phyloP scores from a whole-genome alignment of 2,797 vertebrate genomes.

The Rhynchotus rufescens region DNA sequence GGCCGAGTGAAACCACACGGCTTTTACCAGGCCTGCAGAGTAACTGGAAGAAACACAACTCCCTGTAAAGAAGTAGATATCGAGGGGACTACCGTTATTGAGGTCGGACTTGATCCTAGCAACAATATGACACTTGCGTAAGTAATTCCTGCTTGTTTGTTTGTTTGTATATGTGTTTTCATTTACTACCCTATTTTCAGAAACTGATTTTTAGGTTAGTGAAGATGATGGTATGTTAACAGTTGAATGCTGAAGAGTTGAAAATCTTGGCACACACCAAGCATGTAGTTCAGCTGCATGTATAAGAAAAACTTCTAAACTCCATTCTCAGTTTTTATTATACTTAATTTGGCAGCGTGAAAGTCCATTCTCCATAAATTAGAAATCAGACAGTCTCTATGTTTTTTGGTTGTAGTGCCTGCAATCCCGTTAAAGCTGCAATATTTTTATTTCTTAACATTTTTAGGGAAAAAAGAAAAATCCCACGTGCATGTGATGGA shows the following conservation, averaged over 20 bases:
- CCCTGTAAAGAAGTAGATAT: conserved; percentile 97
- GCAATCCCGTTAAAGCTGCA: not conserved
- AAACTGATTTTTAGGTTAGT: fast-evolving
- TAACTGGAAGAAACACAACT: conserved; percentile 97
- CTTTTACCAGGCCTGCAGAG: conserved; percentile 97
- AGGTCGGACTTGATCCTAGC: conserved; percentile 93
- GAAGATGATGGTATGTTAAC: not conserved
- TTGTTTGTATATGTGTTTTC: fast-evolving
- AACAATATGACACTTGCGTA: conserved; percentile 97
- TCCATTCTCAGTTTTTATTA: not conserved
- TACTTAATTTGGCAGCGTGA: not conserved
- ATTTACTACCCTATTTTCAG: not conserved
- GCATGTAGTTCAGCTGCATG: not conserved
- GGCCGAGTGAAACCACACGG: conserved; percentile 97
- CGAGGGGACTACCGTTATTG: conserved; percentile 96
- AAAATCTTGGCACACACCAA: not conserved
- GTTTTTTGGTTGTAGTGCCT: not conserved
- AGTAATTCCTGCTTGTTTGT: conserved; percentile 63
- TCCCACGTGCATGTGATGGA: not conserved
- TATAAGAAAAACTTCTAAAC: not conserved
- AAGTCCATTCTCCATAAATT: not conserved
- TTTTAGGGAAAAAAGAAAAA: not conserved
- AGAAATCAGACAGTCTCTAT: not conserved
- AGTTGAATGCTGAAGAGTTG: not conserved
- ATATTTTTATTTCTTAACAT: not conserved